These are phyloP conservation scores for Dipodomys spectabilis DNA, from an alignment of 2,113 vertebrate species.

Conservation along the genomic window DNA sequence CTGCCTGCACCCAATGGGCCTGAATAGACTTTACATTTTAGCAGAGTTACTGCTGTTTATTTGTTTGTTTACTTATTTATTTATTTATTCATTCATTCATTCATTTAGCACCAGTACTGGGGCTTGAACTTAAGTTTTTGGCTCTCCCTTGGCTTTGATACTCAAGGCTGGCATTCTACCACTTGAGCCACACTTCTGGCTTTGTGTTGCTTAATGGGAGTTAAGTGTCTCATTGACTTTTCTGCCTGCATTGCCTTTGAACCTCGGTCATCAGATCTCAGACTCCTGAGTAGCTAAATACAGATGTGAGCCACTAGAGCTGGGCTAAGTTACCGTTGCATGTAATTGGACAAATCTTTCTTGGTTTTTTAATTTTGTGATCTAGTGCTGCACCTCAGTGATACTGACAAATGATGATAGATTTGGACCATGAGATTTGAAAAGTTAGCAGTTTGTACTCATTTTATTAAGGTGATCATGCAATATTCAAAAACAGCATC, in stretches of 20 bases:
- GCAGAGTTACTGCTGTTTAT: background rate
- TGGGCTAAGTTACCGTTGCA: background rate
- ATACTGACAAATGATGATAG: background rate
- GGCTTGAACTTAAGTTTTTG: background rate
- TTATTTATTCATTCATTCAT: background rate
- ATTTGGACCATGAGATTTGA: background rate
- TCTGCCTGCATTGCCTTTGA: background rate
- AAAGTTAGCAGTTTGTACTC: background rate
- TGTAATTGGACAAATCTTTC: background rate
- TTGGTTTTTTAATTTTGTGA: background rate
- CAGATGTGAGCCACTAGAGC: background rate
- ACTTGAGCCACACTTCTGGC: no score
- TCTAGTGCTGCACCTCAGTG: background rate
- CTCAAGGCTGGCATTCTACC: no score
- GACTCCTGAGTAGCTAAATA: background rate
- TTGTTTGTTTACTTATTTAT: no score
- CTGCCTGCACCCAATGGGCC: background rate
- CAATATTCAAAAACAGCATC: background rate
- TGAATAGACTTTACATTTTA: background rate
- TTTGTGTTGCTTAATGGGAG: background rate
- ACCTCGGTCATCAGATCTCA: background rate
- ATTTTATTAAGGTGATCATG: conserved; percentile 41
- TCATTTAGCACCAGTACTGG: no score
- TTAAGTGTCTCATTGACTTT: no score
- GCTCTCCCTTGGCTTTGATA: no score